Conservation (phyloP, 2,797 vertebrate species). For the Phrynocephalus guinanensis region DNA sequence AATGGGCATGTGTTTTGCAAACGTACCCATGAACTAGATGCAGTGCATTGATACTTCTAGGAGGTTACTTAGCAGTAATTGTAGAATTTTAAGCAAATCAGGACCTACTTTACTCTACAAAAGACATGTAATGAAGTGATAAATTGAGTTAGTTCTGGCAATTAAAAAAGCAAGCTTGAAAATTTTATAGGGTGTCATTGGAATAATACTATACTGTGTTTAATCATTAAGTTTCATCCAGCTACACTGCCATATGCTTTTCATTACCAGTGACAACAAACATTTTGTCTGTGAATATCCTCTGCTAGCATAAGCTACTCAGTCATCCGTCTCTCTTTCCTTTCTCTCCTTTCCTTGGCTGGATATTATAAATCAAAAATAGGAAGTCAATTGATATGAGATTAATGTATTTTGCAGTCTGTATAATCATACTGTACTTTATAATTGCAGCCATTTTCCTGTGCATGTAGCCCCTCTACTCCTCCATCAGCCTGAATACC, state of each 20-base stretch:
- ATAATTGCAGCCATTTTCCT: too few species aligned
- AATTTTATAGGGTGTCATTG: conserved; percentile 66
- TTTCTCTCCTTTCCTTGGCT: not conserved
- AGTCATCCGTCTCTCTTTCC: not conserved
- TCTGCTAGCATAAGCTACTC: conserved; percentile 59
- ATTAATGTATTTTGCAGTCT: not conserved
- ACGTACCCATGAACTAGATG: conserved; percentile 37
- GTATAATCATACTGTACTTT: too few species aligned
- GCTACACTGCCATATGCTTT: conserved; percentile 69
- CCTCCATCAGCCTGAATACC: not conserved
- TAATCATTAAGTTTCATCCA: conserved; percentile 69
- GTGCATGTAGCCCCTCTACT: not conserved
- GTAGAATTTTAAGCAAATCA: conserved; percentile 43
- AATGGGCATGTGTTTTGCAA: conserved; percentile 15
- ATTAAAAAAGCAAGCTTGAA: conserved; percentile 64
- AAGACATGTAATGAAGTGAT: conserved; percentile 72
- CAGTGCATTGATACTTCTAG: not conserved
- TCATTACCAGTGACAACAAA: conserved; percentile 67
- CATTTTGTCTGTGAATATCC: conserved; percentile 57
- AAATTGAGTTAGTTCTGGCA: conserved; percentile 73
- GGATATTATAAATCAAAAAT: not conserved
- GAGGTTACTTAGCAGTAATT: conserved; percentile 49
- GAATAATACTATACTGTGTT: conserved; percentile 61
- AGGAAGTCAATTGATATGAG: not conserved
- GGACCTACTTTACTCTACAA: conserved; percentile 62